phyloP scores from a whole-genome alignment of 2,113 vertebrate species.

The Caranx melampygus region DNA sequence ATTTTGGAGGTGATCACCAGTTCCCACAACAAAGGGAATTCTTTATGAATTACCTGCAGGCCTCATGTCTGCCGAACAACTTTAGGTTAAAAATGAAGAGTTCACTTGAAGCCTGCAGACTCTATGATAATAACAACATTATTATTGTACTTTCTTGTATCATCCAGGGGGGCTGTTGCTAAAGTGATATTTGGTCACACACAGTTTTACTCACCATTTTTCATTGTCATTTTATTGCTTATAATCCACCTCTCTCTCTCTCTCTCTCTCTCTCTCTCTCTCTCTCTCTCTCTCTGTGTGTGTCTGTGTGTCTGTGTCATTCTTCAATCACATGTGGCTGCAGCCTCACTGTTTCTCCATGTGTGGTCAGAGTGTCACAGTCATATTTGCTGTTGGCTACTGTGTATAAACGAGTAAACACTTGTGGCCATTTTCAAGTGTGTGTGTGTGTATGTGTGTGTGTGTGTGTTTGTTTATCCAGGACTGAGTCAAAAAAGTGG shows the following conservation, averaged over 20 bases:
- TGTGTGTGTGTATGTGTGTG: background rate
- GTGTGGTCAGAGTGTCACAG: conserved; percentile 41
- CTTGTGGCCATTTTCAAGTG: conserved; percentile 7
- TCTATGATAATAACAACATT: background rate
- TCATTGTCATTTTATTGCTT: no score
- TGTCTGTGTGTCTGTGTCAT: background rate
- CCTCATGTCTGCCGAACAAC: background rate
- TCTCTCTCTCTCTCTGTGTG: background rate
- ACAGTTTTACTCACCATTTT: background rate
- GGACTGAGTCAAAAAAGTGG: conserved; percentile 25
- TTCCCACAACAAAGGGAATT: background rate
- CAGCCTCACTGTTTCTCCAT: conserved; percentile 28
- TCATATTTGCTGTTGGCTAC: conserved; percentile 31
- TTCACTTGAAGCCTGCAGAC: background rate
- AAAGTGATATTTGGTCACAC: background rate
- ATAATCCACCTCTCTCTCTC: no score
- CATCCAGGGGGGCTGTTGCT: background rate
- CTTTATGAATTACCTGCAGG: background rate
- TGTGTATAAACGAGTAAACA: conserved; percentile 21
- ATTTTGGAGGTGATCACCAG: no score
- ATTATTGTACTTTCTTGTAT: background rate
- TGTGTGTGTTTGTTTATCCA: conserved; percentile 21
- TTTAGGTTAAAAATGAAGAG: background rate
- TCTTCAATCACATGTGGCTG: conserved; percentile 10
- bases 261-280: no score